A percentile compares a stretch with the other conserved stretches of the same genome.
Conservation (phyloP, 2,113 vertebrate species). For the Cyanoliseus patagonus region DNA sequence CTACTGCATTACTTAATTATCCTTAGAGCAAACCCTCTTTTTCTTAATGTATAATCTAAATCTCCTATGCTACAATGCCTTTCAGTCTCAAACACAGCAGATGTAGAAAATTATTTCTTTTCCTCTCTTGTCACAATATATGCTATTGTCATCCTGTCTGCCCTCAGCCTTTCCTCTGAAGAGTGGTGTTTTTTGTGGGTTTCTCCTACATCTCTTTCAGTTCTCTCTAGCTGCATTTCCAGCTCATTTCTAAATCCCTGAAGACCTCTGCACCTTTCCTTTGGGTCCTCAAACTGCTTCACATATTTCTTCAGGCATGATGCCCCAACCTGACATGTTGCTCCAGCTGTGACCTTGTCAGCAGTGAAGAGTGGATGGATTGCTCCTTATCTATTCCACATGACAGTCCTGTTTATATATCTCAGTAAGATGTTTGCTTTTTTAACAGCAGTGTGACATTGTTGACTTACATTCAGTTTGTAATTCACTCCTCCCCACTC, state of each 20-base stretch:
- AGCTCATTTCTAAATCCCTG: background rate
- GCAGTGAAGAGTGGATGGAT: background rate
- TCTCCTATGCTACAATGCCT: background rate
- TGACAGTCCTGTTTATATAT: background rate
- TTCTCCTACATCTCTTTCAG: background rate
- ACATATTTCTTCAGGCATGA: background rate
- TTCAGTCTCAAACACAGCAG: background rate
- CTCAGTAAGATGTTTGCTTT: conserved; percentile 16
- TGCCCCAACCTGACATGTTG: background rate
- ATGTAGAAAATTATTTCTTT: background rate
- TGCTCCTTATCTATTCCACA: background rate
- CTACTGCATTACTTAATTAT: background rate
- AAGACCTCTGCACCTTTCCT: background rate
- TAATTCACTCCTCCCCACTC: background rate
- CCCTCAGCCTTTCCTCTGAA: background rate
- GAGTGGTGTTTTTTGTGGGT: background rate
- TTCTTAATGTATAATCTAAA: background rate
- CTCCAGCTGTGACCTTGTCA: background rate
- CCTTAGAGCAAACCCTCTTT: background rate
- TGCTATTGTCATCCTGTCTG: background rate
- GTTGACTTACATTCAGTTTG: background rate
- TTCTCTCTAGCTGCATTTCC: background rate
- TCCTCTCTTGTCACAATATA: background rate
- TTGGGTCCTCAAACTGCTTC: background rate
- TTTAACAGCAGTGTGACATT: background rate